Conservation (phyloP, 2,888 invertebrate genomes). For the Petrophora chlorosata region DNA sequence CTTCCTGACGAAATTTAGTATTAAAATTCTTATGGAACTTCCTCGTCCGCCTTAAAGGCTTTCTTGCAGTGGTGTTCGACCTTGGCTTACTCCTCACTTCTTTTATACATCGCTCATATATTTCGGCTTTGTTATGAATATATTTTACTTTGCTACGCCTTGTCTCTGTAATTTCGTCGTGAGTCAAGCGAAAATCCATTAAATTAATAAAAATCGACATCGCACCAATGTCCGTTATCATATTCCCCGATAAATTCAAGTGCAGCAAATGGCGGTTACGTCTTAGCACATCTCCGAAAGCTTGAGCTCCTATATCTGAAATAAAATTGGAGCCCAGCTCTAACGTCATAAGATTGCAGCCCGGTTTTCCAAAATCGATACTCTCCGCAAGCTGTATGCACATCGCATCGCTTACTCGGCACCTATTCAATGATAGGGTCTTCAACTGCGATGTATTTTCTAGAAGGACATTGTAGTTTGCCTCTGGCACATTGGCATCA, state of each 20-base stretch:
- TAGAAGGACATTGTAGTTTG: slow-evolving; percentile 52
- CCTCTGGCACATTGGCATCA: slow-evolving; percentile 46
- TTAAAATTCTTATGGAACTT: too few species aligned
- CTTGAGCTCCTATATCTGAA: slow-evolving; percentile 49
- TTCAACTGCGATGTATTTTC: slow-evolving; percentile 47
- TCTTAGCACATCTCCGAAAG: slow-evolving; percentile 48
- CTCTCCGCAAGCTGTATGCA: slow-evolving; percentile 46
- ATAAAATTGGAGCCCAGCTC: slow-evolving; percentile 56
- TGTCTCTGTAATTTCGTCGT: slow-evolving; percentile 39
- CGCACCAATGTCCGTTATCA: slow-evolving; percentile 52
- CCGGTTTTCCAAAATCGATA: slow-evolving; percentile 38
- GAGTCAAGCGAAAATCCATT: slow-evolving; percentile 46
- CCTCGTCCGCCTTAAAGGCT: too few species aligned
- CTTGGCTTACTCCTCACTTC: slow-evolving; percentile 26
- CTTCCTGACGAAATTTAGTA: neutral
- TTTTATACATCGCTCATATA: slow-evolving; percentile 38
- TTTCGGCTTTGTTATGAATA: slow-evolving; percentile 32
- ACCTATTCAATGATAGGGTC: slow-evolving; percentile 55
- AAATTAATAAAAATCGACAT: slow-evolving; percentile 46
- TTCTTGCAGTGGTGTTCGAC: neutral
- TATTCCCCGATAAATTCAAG: slow-evolving; percentile 57
- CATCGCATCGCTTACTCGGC: slow-evolving; percentile 47
- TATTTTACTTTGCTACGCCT: slow-evolving; percentile 37
- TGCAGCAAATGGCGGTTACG: slow-evolving; percentile 54
- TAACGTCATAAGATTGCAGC: slow-evolving; percentile 43